A percentile compares a stretch with the other conserved stretches of the same genome.
These are phyloP conservation scores for Coptodon bakossiorum DNA, from an alignment of 2,113 vertebrate species.

Conservation along the genomic window DNA sequence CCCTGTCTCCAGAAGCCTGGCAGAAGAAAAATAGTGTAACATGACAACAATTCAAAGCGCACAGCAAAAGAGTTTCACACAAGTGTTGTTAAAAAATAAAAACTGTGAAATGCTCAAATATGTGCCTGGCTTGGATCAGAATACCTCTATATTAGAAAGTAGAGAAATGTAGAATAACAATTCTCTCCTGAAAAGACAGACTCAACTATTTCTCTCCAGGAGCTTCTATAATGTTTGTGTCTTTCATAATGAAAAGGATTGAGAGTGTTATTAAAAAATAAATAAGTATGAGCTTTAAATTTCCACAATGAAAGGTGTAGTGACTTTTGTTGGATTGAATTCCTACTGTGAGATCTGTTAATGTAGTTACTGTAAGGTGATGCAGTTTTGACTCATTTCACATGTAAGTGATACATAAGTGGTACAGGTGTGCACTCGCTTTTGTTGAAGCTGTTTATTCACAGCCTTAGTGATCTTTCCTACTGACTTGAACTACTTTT, in stretches of 20 bases:
- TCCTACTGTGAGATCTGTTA: not conserved
- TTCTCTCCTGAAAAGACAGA: fast-evolving
- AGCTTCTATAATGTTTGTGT: not conserved
- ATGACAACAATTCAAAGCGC: not conserved
- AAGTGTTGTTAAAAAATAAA: not conserved
- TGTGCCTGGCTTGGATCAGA: not conserved
- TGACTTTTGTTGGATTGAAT: not conserved
- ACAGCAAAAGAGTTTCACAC: not conserved
- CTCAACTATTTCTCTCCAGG: not conserved
- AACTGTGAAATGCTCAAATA: not conserved
- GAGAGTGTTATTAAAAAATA: not conserved
- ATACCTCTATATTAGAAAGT: not conserved
- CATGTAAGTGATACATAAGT: not conserved
- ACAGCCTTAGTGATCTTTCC: not conserved
- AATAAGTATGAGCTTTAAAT: not conserved
- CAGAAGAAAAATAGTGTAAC: not conserved
- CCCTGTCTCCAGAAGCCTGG: not conserved
- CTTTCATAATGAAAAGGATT: not conserved
- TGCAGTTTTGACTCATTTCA: not conserved
- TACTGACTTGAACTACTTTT: not conserved
- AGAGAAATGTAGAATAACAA: not conserved
- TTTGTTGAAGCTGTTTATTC: not conserved
- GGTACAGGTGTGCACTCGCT: not conserved
- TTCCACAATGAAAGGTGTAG: not conserved
- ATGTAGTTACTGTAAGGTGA: not conserved